Evolutionary conservation across 2,888 invertebrate genomes (phyloP), one percentile per base, ranked within the genome.

Genomic region (Volucella inanis): DNA sequence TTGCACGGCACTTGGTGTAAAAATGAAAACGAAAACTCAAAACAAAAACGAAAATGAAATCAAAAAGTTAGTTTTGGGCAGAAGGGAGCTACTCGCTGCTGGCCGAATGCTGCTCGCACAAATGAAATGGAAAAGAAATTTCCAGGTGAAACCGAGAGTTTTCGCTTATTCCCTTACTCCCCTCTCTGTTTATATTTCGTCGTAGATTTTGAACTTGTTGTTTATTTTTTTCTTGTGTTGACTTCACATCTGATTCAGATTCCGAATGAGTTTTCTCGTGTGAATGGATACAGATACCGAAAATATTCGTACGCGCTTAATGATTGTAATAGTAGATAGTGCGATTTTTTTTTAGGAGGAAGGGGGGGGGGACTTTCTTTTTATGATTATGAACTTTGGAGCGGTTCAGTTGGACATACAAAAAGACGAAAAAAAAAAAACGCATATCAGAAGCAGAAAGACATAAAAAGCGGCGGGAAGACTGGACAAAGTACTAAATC

Each of bases 71-170:
- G 22, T 22, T 22, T 22, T 22, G 22, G 22, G 1, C 22, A 22
- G 22, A 22, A 22, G 22, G 22, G 22, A 3, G 22, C 22, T 22
- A 0, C 22, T 15, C 6, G 18, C 8, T 22, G 11, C 61, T 54
- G 50, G 52, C 54, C 31, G 72, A 3, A n/a, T 22, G 22, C 22
- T 22, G 3, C 22, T 47, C 50, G 22, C 50, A 52, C 76, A 77
- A 80, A 80, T 67, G 67, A 84, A 84, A 80, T 84, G 80, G 84
- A 84, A 85, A 85, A 80, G 84, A 85, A 85, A 85, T 81, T 85
- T 81, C 81, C 85, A 85, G 81, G 85, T 85, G 85, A 85, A 85
- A 85, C 67, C 81, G 85, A 85, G 76, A 85, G 85, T 85, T 81
- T 80, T 61, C 14, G 64, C 15, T 67, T 59, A 15, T 54, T 65